Evolutionary conservation across 2,888 invertebrate genomes (phyloP).

Genomic region (Idaea biselata): DNA sequence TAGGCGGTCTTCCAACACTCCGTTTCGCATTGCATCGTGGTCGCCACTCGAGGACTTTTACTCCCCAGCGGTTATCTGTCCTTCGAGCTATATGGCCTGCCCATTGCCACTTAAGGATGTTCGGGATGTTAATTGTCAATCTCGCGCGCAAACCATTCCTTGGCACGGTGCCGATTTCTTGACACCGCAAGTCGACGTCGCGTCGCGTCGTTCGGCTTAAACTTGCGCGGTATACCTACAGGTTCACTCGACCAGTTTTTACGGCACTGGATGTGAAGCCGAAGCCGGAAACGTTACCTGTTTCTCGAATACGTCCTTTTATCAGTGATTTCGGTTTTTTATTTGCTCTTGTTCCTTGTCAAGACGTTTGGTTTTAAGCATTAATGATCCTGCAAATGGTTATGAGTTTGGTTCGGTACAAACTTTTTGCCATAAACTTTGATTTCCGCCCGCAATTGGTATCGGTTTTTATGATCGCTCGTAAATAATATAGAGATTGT

Average conservation of each 20-base stretch:
- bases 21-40: too few relatives aligned
- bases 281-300: constrained; percentile 67
- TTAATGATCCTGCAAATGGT: constrained; percentile 3
- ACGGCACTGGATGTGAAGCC: constrained; percentile 45
- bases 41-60: too few relatives aligned
- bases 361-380: constrained; percentile 4
- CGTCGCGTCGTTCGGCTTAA: too few relatives aligned
- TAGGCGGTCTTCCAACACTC: too few relatives aligned
- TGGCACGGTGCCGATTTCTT: too few relatives aligned
- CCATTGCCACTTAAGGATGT: too few relatives aligned
- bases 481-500: background rate
- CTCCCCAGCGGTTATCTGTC: too few relatives aligned
- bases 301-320: constrained; percentile 55
- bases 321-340: constrained; percentile 44
- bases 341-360: constrained; percentile 19
- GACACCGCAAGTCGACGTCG: too few relatives aligned
- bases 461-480: background rate
- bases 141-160: too few relatives aligned
- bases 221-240: too few relatives aligned
- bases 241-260: constrained; percentile 46
- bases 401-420: constrained; percentile 5
- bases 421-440: constrained; percentile 12
- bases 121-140: too few relatives aligned
- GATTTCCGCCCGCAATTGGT: background rate
- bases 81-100: too few relatives aligned